Base-by-base conservation (phyloP, 2,113 vertebrate species). In the Chamaea fasciata region DNA sequence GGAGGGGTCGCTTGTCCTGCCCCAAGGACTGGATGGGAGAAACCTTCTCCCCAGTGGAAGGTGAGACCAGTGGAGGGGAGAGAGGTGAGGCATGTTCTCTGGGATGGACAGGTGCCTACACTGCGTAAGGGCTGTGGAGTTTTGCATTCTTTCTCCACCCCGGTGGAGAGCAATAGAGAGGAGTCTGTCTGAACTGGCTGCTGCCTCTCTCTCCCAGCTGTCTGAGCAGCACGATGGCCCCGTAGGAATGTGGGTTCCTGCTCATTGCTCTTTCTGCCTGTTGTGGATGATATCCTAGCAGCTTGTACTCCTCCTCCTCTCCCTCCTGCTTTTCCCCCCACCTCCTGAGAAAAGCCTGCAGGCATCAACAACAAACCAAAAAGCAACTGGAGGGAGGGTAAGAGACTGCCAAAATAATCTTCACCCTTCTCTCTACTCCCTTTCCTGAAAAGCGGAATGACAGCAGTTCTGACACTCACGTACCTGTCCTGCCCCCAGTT, bases 321-420 rank as follows among this genome's bases (percentile, higher is more conserved):
- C 87, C 88, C 44, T 83, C 68, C 86, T 93, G 60, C 81, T 81
- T 91, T 86, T 53, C 53, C 57, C 35, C 39, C 50, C 56, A 46
- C 28, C 41, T 76, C 82, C 52, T 78, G 78, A 76, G 73, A 95
- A 95, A 93, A 92, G 88, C 80, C 87, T 96, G 94, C 94, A 95
- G 92, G 89, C 91, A 86, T 89, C 92, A 95, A 94, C 77, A 93
- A 80, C 87, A 96, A 97, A 96, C 96, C 95, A 97, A 97, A 96
- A 95, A 96, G 52, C 88, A 95, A 92, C 79, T 31, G 80, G 94
- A 93, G 95, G 74, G 92, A 94, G 95, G 76, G 86, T 84, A 95
- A 95, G 92, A 93, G 96, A 94, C 96, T 97, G 95, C 97, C 96
- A 97, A 96, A 97, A 88, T 92, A 92, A 96, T 82, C 71, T 71